phyloP scores from a whole-genome alignment of 2,797 vertebrate species.

The Spea hammondii region DNA sequence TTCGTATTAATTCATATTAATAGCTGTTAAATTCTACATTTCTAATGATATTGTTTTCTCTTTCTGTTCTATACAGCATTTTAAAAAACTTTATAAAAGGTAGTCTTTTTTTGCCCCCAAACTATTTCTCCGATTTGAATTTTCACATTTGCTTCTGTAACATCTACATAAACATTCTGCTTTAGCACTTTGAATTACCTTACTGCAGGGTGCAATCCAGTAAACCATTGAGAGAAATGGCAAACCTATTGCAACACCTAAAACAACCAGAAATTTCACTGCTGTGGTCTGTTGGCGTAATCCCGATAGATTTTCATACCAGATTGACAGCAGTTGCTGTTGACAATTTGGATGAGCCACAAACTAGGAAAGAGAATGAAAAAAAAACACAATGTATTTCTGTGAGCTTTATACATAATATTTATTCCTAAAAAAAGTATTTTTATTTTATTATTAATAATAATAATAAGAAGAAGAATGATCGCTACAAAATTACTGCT shows the following conservation, averaged over 20 bases:
- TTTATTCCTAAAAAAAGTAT: too few species aligned
- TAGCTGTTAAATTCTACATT: too few species aligned
- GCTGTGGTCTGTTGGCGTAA: constrained; percentile 92
- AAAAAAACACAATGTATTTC: background rate
- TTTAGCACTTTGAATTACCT: constrained; percentile 70
- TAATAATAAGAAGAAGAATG: too few species aligned
- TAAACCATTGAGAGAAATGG: constrained; percentile 89
- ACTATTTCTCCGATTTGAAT: too few species aligned
- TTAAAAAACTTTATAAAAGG: too few species aligned
- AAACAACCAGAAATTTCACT: constrained; percentile 89
- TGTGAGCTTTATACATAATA: too few species aligned
- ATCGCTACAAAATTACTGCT: too few species aligned
- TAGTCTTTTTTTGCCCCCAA: too few species aligned
- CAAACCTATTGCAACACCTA: constrained; percentile 84
- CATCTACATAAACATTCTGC: background rate
- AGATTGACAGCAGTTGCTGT: constrained; percentile 95
- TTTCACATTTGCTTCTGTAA: background rate
- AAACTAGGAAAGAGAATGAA: constrained; percentile 72
- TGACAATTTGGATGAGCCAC: constrained; percentile 98
- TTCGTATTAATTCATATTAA: too few species aligned
- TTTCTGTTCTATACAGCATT: too few species aligned
- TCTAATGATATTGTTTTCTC: too few species aligned
- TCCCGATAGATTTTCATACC: constrained; percentile 93
- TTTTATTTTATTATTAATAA: too few species aligned
- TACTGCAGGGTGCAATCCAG: constrained; percentile 92